phyloP scores from a whole-genome alignment of 2,888 invertebrate genomes.

The Allygus modestus region DNA sequence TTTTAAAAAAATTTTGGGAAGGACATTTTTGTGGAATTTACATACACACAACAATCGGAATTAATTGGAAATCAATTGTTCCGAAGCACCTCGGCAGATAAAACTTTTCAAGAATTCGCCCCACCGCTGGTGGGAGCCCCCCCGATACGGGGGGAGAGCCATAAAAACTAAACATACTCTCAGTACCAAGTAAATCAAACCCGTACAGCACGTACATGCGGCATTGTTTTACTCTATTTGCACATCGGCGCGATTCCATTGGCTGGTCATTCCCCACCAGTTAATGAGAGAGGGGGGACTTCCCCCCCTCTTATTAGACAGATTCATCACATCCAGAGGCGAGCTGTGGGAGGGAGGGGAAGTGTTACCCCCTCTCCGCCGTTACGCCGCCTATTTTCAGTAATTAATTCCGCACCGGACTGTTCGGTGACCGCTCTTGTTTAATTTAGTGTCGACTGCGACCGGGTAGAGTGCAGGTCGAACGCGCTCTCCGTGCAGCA shows the following conservation, averaged over 20 bases:
- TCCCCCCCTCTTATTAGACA: conserved; percentile 58
- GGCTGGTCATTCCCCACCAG: conserved; percentile 55
- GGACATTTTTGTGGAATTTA: too few species aligned
- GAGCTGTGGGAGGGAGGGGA: conserved; percentile 8
- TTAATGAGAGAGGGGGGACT: conserved; percentile 32
- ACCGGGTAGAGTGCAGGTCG: conserved; percentile 33
- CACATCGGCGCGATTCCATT: conserved; percentile 43
- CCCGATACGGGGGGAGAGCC: not conserved
- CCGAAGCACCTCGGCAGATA: not conserved
- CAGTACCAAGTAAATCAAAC: conserved; percentile 3
- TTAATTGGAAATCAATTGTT: too few species aligned
- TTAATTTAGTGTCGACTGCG: conserved; percentile 61
- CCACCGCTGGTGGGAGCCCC: not conserved
- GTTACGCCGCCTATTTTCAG: conserved; percentile 62
- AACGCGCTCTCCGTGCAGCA: not conserved
- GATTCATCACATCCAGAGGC: conserved; percentile 58
- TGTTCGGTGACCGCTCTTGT: conserved; percentile 48
- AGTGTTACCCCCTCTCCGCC: conserved; percentile 47
- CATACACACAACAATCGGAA: too few species aligned
- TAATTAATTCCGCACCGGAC: conserved; percentile 60
- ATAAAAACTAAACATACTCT: not conserved
- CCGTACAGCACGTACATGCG: conserved; percentile 6
- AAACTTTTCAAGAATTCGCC: not conserved
- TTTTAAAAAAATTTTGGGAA: too few species aligned
- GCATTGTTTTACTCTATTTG: conserved; percentile 61